Percentiles rank a stretch among this genome's conserved stretches.
Conservation (phyloP, 1,140 invertebrate genomes). For the Diabrotica virgifera region DNA sequence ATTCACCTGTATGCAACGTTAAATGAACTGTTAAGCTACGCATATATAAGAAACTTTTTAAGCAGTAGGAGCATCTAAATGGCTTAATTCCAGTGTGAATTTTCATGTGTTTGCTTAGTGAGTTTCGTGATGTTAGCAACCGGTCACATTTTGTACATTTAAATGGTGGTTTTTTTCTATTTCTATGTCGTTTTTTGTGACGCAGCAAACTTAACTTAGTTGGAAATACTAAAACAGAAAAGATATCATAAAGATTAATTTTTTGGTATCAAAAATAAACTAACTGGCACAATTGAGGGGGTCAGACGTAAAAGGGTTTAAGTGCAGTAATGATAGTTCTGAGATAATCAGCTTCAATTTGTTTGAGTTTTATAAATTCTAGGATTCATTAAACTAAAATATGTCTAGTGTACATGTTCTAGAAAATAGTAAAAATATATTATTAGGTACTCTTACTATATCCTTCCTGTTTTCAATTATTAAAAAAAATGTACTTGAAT, state of each 20-base stretch:
- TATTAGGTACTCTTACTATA: too few species aligned
- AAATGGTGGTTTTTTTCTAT: neutral
- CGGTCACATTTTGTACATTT: slow-evolving; percentile 10
- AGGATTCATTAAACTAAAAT: too few species aligned
- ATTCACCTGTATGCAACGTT: slow-evolving; percentile 14
- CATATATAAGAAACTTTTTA: slow-evolving; percentile 10
- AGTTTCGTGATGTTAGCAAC: slow-evolving; percentile 5
- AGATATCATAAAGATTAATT: neutral
- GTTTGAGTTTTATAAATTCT: too few species aligned
- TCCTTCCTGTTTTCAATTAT: too few species aligned
- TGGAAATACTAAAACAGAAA: neutral
- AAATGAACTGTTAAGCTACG: slow-evolving; percentile 13
- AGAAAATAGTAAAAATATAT: too few species aligned
- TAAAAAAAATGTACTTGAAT: too few species aligned
- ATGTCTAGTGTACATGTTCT: too few species aligned
- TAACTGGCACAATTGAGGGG: too few species aligned
- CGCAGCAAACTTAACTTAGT: neutral
- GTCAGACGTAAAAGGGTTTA: too few species aligned
- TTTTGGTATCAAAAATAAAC: neutral
- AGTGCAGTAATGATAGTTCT: too few species aligned
- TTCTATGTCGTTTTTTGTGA: neutral
- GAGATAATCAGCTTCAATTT: too few species aligned
- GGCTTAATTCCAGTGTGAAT: slow-evolving; percentile 16
- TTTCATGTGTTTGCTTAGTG: slow-evolving; percentile 12
- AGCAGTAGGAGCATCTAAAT: slow-evolving; percentile 6